Evolutionary conservation across 2,797 vertebrate genomes (phyloP).

Genomic region (Pempheris klunzingeri): DNA sequence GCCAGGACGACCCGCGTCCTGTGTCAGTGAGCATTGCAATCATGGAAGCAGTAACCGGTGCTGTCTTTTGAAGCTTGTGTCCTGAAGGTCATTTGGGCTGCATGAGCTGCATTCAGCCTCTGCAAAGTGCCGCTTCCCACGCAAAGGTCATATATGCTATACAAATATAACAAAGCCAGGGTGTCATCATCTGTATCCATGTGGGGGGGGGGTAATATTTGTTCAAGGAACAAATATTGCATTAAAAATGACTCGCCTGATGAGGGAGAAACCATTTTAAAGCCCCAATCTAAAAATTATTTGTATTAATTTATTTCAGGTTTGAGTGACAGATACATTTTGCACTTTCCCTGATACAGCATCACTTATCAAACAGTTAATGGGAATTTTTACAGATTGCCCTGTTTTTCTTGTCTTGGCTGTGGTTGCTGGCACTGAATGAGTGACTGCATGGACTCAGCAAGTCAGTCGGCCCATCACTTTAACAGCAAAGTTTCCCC

Average conservation of each 20-base stretch:
- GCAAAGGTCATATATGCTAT: conserved; percentile 64
- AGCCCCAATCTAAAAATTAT: background rate
- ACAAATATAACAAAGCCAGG: conserved; percentile 44
- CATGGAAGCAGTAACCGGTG: conserved; percentile 32
- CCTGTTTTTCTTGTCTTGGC: background rate
- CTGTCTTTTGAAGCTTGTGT: conserved; percentile 62
- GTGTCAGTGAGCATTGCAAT: conserved; percentile 58
- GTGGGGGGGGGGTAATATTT: background rate
- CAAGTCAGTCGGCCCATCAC: no score
- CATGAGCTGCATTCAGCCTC: conserved; percentile 55
- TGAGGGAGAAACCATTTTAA: background rate
- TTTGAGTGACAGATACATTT: background rate
- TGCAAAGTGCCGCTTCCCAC: conserved; percentile 46
- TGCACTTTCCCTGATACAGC: no score
- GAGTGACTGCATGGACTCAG: no score
- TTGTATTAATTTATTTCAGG: no score
- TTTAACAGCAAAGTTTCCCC: no score
- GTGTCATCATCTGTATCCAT: conserved; percentile 32
- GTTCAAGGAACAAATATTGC: background rate
- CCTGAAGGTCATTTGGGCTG: conserved; percentile 62
- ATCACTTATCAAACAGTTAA: background rate
- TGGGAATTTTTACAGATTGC: background rate
- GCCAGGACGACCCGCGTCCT: conserved; percentile 26
- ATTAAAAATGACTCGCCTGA: conserved; percentile 18
- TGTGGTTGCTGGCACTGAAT: background rate